Evolutionary conservation across 2,113 vertebrate species (phyloP).

Genomic region (Puntigrus tetrazona): DNA sequence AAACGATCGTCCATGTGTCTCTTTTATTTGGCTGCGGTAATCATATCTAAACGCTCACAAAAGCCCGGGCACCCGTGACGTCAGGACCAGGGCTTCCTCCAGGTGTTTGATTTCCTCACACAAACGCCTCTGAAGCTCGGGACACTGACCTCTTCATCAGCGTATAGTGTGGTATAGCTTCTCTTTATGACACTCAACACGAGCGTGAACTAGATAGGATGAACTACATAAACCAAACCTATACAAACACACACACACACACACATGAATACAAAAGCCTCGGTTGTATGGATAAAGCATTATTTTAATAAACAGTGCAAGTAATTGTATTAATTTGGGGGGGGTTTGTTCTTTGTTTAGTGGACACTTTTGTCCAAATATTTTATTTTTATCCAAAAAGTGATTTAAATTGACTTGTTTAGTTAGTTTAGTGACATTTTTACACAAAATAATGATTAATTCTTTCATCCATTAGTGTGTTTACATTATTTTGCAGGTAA

Average conservation of each 20-base stretch:
- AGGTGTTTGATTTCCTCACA: slow-evolving; percentile 43
- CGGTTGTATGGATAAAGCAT: not conserved
- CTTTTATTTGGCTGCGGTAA: slow-evolving; percentile 29
- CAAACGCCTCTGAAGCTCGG: not conserved
- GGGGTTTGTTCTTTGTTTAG: not conserved
- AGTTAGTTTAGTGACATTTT: not conserved
- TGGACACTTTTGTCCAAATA: not conserved
- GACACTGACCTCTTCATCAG: slow-evolving; percentile 19
- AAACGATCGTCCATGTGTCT: not conserved
- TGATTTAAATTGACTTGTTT: not conserved
- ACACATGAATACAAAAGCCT: not conserved
- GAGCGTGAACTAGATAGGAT: not conserved
- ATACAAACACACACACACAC: not conserved
- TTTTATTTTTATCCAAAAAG: not conserved
- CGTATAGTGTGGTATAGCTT: slow-evolving; percentile 5
- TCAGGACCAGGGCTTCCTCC: slow-evolving; percentile 17
- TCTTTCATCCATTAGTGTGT: not conserved
- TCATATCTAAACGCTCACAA: slow-evolving; percentile 38
- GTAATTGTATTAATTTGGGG: not conserved
- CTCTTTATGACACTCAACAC: not conserved
- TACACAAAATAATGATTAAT: not conserved
- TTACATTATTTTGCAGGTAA: not conserved
- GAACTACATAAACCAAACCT: not conserved
- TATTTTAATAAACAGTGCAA: not conserved
- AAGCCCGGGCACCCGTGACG: slow-evolving; percentile 36